These are phyloP conservation scores for Sycobia sp. DNA, from an alignment of 1,140 invertebrate species.

Conservation along the genomic window DNA sequence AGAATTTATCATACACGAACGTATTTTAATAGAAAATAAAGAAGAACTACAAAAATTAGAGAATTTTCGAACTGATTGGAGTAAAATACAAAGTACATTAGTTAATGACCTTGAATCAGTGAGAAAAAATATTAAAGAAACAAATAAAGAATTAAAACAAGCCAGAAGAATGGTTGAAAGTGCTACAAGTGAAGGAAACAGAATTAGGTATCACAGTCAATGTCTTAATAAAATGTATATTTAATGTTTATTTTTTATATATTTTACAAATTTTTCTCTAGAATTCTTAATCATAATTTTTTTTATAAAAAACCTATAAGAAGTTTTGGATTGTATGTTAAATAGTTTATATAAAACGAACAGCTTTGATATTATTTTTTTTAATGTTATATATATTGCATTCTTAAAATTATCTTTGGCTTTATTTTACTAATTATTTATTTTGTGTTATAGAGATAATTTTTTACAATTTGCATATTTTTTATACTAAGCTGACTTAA, in stretches of 20 bases:
- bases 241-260: slow-evolving; percentile 22
- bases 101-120: slow-evolving; percentile 83
- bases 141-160: slow-evolving; percentile 83
- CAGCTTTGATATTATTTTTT: too few species aligned
- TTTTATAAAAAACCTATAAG: too few species aligned
- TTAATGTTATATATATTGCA: too few species aligned
- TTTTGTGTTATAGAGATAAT: too few species aligned
- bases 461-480: too few species aligned
- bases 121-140: slow-evolving; percentile 85
- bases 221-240: not conserved
- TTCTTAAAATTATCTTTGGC: too few species aligned
- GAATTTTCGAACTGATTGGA: slow-evolving; percentile 84
- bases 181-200: slow-evolving; percentile 91
- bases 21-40: slow-evolving; percentile 92
- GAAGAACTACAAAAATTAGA: slow-evolving; percentile 92
- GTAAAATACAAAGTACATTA: slow-evolving; percentile 86
- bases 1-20: slow-evolving; percentile 97
- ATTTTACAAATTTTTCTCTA: too few species aligned
- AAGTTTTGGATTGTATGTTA: too few species aligned
- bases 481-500: too few species aligned
- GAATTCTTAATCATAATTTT: too few species aligned
- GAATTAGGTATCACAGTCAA: slow-evolving; percentile 66
- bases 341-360: too few species aligned
- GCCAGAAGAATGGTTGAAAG: slow-evolving; percentile 84
- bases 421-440: too few species aligned